phyloP scores from a whole-genome alignment of 2,113 vertebrate species.

The Scomber colias region DNA sequence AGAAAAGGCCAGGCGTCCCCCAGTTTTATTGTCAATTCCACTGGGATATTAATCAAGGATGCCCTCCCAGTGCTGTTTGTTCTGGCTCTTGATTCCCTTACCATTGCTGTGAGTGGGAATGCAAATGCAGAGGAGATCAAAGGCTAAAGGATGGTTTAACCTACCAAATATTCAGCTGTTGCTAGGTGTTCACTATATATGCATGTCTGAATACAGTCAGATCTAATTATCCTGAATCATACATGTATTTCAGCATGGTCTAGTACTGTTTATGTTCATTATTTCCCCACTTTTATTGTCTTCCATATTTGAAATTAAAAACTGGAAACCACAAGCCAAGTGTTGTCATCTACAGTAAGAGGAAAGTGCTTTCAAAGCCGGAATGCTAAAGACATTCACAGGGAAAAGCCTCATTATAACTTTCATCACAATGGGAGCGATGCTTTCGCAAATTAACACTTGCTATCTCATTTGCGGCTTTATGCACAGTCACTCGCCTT shows the following conservation, averaged over 20 bases:
- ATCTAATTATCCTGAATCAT: not conserved
- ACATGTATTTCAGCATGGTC: not conserved
- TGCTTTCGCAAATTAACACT: not conserved
- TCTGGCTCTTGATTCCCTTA: not conserved
- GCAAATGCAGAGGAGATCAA: not conserved
- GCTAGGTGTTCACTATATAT: not conserved
- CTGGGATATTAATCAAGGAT: too few species aligned
- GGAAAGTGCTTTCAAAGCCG: conserved; percentile 22
- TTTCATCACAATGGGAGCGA: conserved; percentile 6
- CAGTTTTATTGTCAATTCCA: not conserved
- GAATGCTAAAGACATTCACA: conserved; percentile 10
- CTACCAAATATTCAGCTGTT: not conserved
- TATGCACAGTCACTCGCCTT: conserved; percentile 19
- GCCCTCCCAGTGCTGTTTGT: not conserved
- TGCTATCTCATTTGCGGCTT: conserved; percentile 38
- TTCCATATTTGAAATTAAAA: conserved; percentile 3
- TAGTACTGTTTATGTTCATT: not conserved
- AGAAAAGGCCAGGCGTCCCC: not conserved
- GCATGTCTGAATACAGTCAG: not conserved
- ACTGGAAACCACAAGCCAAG: not conserved
- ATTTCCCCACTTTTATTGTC: not conserved
- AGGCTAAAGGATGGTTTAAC: not conserved
- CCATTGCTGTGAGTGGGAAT: not conserved
- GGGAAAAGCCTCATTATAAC: conserved; percentile 32
- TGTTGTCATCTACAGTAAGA: conserved; percentile 15